Percentiles rank a stretch among this genome's conserved stretches.
phyloP scores from a whole-genome alignment of 2,797 vertebrate genomes.

The Enteromius anoplus region DNA sequence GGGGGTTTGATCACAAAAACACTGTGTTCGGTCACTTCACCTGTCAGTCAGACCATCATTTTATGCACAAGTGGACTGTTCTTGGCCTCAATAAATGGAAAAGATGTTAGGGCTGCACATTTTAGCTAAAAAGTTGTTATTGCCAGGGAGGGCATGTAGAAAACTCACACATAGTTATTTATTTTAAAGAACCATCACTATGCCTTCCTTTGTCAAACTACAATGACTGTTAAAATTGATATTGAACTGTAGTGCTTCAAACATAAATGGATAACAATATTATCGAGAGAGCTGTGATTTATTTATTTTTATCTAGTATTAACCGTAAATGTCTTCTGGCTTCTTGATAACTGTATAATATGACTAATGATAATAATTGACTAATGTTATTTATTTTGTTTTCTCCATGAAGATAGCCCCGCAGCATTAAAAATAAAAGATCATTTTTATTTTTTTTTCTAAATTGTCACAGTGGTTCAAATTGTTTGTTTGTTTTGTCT shows the following conservation, averaged over 20 bases:
- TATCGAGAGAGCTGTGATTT: not conserved
- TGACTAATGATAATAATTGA: not conserved
- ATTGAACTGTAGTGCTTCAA: not conserved
- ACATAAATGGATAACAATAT: not conserved
- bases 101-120: not conserved
- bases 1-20: not conserved
- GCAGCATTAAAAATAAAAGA: not conserved
- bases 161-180: not conserved
- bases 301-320: not conserved
- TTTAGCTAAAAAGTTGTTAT: not conserved
- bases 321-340: not conserved
- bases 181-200: not conserved
- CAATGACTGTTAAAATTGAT: not conserved
- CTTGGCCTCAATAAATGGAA: not conserved
- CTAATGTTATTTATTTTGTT: not conserved
- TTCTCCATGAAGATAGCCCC: not conserved
- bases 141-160: not conserved
- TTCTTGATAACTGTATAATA: not conserved
- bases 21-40: not conserved
- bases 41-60: not conserved
- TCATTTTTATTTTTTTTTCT: no score
- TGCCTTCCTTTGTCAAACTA: not conserved
- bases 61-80: not conserved
- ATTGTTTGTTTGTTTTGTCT: not conserved
- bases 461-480: not conserved